Percentiles rank a stretch among this genome's conserved stretches.
These are phyloP conservation scores for Poeciliopsis occidentalis DNA, from an alignment of 2,113 vertebrate species.

Conservation along the genomic window DNA sequence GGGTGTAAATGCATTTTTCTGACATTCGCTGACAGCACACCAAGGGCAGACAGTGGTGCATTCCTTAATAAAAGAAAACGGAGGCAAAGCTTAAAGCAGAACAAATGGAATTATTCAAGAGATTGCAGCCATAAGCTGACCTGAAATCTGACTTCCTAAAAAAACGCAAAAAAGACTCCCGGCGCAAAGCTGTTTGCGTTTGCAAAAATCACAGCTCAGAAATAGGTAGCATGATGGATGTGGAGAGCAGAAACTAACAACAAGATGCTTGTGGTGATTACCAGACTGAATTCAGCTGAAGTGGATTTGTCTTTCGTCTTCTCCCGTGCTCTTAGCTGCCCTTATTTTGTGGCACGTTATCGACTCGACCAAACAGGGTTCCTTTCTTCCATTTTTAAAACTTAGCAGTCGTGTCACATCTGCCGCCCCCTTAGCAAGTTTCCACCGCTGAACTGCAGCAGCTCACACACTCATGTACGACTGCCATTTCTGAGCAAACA, in stretches of 20 bases:
- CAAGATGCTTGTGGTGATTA: constrained; percentile 36
- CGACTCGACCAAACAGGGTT: constrained; percentile 57
- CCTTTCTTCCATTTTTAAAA: constrained; percentile 68
- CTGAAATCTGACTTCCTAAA: constrained; percentile 29
- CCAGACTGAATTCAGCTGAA: constrained; percentile 19
- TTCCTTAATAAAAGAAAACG: constrained; percentile 27
- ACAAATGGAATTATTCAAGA: constrained; percentile 67
- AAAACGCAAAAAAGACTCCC: constrained; percentile 32
- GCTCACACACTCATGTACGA: constrained; percentile 15
- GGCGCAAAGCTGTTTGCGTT: constrained; percentile 19
- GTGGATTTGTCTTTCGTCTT: constrained; percentile 39
- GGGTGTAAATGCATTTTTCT: constrained; percentile 27
- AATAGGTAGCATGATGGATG: constrained; percentile 15
- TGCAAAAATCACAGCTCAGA: constrained; percentile 22
- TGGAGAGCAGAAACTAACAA: constrained; percentile 22
- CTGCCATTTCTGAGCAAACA: constrained; percentile 28
- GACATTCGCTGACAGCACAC: constrained; percentile 20
- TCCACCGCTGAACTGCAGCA: constrained; percentile 42
- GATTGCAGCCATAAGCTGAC: constrained; percentile 34
- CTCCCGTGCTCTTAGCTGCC: constrained; percentile 25
- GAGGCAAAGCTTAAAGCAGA: constrained; percentile 56
- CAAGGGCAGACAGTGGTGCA: constrained; percentile 47
- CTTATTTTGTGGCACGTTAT: constrained; percentile 54
- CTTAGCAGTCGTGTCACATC: constrained; percentile 74
- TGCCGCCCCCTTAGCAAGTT: constrained; percentile 50